Evolutionary conservation across 2,113 vertebrate species (phyloP).

Genomic region (Archocentrus centrarchus): DNA sequence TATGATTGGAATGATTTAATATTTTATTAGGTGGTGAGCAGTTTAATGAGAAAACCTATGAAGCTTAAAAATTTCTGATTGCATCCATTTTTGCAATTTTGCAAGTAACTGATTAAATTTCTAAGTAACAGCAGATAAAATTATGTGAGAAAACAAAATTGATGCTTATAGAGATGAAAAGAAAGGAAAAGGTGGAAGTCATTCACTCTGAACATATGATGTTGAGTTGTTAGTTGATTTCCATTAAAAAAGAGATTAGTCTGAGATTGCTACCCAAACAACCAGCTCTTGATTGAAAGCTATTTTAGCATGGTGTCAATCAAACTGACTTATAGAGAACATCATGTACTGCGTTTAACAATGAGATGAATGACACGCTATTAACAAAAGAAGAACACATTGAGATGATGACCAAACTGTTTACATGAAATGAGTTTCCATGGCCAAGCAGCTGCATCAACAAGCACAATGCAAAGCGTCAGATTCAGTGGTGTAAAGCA

Average conservation of each 20-base stretch:
- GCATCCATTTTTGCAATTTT: neutral
- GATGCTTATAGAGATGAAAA: neutral
- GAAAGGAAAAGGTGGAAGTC: neutral
- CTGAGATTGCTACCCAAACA: neutral
- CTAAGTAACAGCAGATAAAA: neutral
- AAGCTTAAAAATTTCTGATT: neutral
- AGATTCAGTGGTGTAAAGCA: too few relatives aligned
- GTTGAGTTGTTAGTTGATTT: conserved; percentile 3
- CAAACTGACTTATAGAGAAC: neutral
- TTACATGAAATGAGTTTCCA: too few relatives aligned
- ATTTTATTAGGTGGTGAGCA: too few relatives aligned
- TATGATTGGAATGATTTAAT: too few relatives aligned
- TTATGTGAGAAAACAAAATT: neutral
- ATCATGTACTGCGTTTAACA: neutral
- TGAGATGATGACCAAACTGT: neutral
- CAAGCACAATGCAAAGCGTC: too few relatives aligned
- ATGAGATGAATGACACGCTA: neutral
- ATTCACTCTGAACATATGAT: neutral
- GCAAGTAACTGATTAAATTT: neutral
- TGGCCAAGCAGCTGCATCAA: too few relatives aligned
- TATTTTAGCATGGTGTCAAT: neutral
- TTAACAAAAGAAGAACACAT: neutral
- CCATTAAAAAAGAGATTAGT: neutral
- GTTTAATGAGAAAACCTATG: neutral
- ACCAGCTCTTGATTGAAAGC: neutral